Evolutionary conservation across 2,888 invertebrate species (phyloP), one percentile per base, ranked within the genome.

Genomic region (Phrixothrix hirtus): DNA sequence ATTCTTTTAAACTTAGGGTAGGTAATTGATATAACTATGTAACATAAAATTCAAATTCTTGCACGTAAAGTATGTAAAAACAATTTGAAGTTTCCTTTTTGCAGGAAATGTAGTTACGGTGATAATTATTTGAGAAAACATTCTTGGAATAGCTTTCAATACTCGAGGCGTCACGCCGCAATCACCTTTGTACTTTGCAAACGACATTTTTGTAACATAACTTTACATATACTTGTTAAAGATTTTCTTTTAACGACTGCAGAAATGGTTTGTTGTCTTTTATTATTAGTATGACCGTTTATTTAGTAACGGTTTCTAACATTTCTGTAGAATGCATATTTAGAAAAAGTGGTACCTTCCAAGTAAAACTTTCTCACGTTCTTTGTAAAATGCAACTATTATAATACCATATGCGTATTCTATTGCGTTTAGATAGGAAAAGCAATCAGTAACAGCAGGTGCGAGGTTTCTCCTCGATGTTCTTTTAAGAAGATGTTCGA

Each of bases 371-470:
- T n/a, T n/a, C n/a, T n/a, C n/a, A n/a, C n/a, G n/a, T n/a, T n/a
- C n/a, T n/a, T n/a, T n/a, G n/a, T n/a, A n/a, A n/a, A n/a, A n/a
- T n/a, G n/a, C n/a, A n/a, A n/a, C n/a, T n/a, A n/a, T n/a, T n/a
- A n/a, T n/a, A n/a, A 7, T 21, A 21, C 21, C 21, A 7, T 21
- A 21, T 21, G 21, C 21, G 39, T 42, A 25, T 9, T 13, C 29
- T 17, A 29, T 31, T 41, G 38, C 31, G 31, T 32, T 50, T 51
- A 45, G 38, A 46, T 52, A 44, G 14, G 48, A 43, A 49, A 41
- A 53, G 53, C 49, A 57, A 57, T 57, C 48, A 26, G 39, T 45
- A 50, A 42, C 42, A 38, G 38, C 58, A 58, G 55, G 58, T 58
- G 58, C 53, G 34, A 32, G 45, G 55, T 57, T 57, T 58, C 55